These are phyloP conservation scores for Fissipunctia ypsillon DNA, from an alignment of 2,888 invertebrate species.

Conservation along the genomic window DNA sequence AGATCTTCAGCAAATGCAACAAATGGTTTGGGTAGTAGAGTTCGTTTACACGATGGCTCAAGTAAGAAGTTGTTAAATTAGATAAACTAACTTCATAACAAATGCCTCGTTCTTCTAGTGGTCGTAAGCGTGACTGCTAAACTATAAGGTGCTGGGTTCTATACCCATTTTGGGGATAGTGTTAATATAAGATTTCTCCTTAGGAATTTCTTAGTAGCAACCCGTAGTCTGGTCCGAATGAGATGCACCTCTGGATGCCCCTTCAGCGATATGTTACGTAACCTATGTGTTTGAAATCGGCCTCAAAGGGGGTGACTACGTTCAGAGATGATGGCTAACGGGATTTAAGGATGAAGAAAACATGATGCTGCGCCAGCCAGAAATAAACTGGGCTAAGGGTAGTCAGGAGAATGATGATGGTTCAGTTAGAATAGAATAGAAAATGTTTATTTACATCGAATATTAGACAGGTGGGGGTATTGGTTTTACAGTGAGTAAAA, in stretches of 20 bases:
- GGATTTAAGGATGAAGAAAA: not conserved
- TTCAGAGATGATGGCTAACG: not conserved
- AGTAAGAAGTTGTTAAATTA: slow-evolving; percentile 4
- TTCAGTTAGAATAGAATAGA: not conserved
- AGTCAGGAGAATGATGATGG: not conserved
- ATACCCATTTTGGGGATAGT: not conserved
- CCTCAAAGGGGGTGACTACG: not conserved
- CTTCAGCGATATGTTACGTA: not conserved
- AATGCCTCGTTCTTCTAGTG: not conserved
- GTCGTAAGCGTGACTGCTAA: not conserved
- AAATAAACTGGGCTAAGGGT: not conserved
- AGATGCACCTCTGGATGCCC: not conserved
- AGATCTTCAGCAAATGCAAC: too few relatives aligned
- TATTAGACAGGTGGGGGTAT: not conserved
- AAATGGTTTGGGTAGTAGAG: too few relatives aligned
- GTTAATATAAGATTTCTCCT: not conserved
- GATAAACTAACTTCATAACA: not conserved
- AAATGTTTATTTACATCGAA: not conserved
- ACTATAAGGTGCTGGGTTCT: not conserved
- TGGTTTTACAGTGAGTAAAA: not conserved
- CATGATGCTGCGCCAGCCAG: not conserved
- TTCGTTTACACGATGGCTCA: slow-evolving; percentile 9
- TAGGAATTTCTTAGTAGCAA: not conserved
- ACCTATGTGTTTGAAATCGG: not conserved
- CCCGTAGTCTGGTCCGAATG: not conserved